Base-by-base conservation (phyloP, 2,888 invertebrate genomes). In the Bhutanitis thaidina region DNA sequence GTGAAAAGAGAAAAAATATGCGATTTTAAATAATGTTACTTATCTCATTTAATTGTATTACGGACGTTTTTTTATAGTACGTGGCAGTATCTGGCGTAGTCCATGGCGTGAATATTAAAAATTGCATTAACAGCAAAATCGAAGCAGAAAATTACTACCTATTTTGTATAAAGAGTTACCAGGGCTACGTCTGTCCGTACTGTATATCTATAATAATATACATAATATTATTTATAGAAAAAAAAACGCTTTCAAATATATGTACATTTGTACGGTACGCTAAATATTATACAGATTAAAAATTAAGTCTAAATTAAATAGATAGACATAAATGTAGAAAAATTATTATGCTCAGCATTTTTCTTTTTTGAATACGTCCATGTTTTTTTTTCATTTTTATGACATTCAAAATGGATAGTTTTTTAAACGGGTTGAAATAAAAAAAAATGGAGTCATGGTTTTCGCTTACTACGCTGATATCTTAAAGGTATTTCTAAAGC, bases 271-370 rank as follows among this genome's bases (percentile, higher is more conserved):
- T 78, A 79, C 65, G 72, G 77, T 79, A 80, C 74, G 73, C 75
- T 67, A 69, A 71, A 69, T 72, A 71, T 64, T 69, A 69, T 67
- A 69, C 65, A 71, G 61, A 67, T 60, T 62, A 68, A 67, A 54
- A 48, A 61, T 62, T 76, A 77, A 77, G 75, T 68, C 65, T 74
- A 78, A 72, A 66, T 65, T 69, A 77, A 69, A 68, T 84, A 85
- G 86, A 85, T 86, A 85, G 83, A 74, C 58, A 69, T 81, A 71
- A 83, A 81, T 81, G 71, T 84, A 84, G 82, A 61, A 76, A 45
- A 34, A 39, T 16, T 41, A 71, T 71, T 73, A 70, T 80, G 84
- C 85, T 80, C 81, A 83, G 80, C 75, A 69, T 69, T 64, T 61
- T 68, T 61, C 54, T 56, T 61, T 20, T 63, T 36, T 30, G 32